Evolutionary conservation across 2,888 invertebrate genomes (phyloP).

Genomic region (Eristalis pertinax): DNA sequence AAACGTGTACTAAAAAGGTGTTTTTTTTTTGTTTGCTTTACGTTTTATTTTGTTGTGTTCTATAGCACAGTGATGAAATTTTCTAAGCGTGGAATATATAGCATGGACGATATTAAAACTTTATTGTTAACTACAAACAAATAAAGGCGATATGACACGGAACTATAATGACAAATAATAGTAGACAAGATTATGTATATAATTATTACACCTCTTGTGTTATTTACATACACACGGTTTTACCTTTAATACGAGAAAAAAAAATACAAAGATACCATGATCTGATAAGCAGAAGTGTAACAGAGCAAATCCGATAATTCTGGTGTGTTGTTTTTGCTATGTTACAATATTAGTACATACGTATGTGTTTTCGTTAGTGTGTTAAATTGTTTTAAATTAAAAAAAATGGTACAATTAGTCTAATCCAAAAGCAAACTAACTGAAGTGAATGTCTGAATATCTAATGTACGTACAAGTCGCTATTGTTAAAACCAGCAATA

Average conservation of each 20-base stretch:
- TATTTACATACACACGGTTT: conserved; percentile 33
- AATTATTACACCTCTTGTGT: not conserved
- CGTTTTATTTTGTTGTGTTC: conserved; percentile 15
- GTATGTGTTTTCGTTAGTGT: not conserved
- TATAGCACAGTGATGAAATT: conserved; percentile 54
- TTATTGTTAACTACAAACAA: conserved; percentile 61
- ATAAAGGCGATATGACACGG: conserved; percentile 53
- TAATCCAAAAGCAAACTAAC: not conserved
- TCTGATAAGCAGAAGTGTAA: not conserved
- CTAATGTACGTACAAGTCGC: not conserved
- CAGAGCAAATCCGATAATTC: not conserved
- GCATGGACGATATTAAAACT: conserved; percentile 53
- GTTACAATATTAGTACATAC: not conserved
- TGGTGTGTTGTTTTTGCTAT: not conserved
- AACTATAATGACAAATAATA: conserved; percentile 32
- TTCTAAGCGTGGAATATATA: conserved; percentile 54
- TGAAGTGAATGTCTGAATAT: not conserved
- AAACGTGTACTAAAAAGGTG: conserved; percentile 37
- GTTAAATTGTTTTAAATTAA: not conserved
- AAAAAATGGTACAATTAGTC: not conserved
- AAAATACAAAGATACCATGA: conserved; percentile 9
- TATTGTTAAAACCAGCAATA: not conserved
- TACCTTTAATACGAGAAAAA: not conserved
- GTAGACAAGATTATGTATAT: not conserved
- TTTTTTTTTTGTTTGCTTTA: conserved; percentile 8